Base-by-base conservation (phyloP, 2,797 vertebrate genomes). In the Pangasius larnaudii region DNA sequence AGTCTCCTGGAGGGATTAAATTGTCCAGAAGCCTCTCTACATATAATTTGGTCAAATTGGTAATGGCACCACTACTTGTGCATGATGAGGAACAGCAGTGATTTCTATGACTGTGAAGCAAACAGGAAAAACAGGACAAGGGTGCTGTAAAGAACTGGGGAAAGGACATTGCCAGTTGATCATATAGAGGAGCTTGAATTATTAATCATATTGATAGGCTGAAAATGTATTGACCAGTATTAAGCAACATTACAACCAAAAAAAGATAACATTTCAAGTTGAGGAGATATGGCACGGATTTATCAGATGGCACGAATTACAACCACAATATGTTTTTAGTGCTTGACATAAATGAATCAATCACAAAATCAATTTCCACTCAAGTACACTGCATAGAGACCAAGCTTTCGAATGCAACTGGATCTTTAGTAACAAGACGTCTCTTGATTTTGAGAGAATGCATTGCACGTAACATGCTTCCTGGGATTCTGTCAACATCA, bases 1-100 rank as follows among this genome's bases (percentile, higher is more conserved):
- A 95, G 95, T 96, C 95, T 95, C 96, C 95, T 93, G 91, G 93
- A 95, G 96, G 95, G 96, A 97, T 96, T 96, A 97, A 97, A 97
- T 96, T 96, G 96, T 97, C 95, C 94, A 95, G 94, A 96, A 97
- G 95, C 94, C 95, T 95, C 92, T 97, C 95, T 96, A 94, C 93
- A 75, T 96, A 94, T 96, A 95, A 95, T 95, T 94, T 88, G 93
- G 93, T 94, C 94, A 96, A 96, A 96, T 93, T 94, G 95, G 96
- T 94, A 95, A 96, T 95, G 91, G 94, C 93, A 93, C 94, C 94
- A 96, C 94, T 93, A 92, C 61, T 89, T 89, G 16, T 81, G 88
- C 85, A 89, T 90, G 91, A 93, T 91, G 92, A 92, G 91, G 61
- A 85, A 82, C 65, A 65, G 59, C 74, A 72, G 69, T 51, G 13